Evolutionary conservation across 2,797 vertebrate genomes (phyloP).

Genomic region (Taenioides sp.): DNA sequence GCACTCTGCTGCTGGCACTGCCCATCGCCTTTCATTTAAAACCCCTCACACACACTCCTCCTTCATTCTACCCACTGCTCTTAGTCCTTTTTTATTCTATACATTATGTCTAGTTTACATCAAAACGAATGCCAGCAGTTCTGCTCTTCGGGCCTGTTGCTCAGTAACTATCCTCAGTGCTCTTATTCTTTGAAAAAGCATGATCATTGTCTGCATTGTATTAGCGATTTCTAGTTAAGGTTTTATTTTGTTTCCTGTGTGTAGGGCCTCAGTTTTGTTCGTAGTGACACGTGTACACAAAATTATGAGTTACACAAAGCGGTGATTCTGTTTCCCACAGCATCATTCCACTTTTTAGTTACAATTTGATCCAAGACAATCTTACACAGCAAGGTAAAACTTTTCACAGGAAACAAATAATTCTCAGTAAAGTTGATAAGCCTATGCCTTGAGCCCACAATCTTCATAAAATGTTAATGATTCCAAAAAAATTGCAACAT

Average conservation of each 20-base stretch:
- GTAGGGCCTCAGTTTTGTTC: constrained; percentile 64
- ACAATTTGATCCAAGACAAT: constrained; percentile 36
- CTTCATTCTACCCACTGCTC: not conserved
- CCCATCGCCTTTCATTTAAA: not conserved
- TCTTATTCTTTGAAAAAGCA: constrained; percentile 84
- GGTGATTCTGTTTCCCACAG: constrained; percentile 28
- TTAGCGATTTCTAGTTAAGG: constrained; percentile 88
- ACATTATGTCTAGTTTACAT: constrained; percentile 10
- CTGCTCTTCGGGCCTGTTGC: constrained; percentile 83
- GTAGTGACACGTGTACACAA: constrained; percentile 39
- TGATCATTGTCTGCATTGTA: constrained; percentile 94
- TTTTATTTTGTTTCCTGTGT: constrained; percentile 97
- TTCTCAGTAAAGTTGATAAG: constrained; percentile 72
- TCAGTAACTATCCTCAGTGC: constrained; percentile 87
- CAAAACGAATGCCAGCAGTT: constrained; percentile 86
- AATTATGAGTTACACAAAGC: constrained; percentile 22
- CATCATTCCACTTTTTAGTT: constrained; percentile 34
- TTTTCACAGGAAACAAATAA: constrained; percentile 85
- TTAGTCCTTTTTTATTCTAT: not conserved
- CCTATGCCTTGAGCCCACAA: constrained; percentile 75
- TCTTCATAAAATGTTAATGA: constrained; percentile 25
- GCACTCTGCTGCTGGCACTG: constrained; percentile 90
- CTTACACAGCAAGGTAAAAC: constrained; percentile 30
- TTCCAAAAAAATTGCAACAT: not conserved
- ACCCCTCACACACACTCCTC: not conserved